Conservation (phyloP, 1,140 invertebrate species). For the Hycleus phaleratus region DNA sequence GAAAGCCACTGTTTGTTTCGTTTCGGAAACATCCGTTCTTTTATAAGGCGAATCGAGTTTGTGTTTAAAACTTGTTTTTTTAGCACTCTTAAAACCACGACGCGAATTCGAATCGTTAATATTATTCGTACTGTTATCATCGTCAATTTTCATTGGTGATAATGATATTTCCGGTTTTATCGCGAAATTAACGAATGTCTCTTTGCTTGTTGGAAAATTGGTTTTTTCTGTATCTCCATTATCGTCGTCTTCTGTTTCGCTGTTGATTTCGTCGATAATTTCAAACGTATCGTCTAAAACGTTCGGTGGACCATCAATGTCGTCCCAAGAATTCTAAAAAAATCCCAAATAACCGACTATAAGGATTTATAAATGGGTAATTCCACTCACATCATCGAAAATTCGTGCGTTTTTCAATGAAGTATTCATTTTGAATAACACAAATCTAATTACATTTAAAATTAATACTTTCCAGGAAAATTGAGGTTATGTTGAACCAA, state of each 20-base stretch:
- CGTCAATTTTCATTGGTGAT: slow-evolving; percentile 5
- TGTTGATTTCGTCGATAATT: background rate
- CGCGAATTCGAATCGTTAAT: slow-evolving; percentile 11
- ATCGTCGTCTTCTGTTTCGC: slow-evolving; percentile 6
- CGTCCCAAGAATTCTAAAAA: slow-evolving; percentile 17
- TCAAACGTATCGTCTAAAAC: background rate
- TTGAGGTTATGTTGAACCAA: background rate
- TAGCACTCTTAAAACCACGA: slow-evolving; percentile 20
- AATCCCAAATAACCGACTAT: background rate
- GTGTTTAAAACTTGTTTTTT: slow-evolving; percentile 18
- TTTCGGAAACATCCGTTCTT: background rate
- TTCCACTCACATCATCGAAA: slow-evolving; percentile 34
- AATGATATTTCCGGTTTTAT: slow-evolving; percentile 9
- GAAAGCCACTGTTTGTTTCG: background rate
- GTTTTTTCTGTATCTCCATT: background rate
- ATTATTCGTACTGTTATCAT: background rate
- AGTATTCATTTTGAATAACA: slow-evolving; percentile 24
- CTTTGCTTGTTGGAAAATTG: slow-evolving; percentile 3
- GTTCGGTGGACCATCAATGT: background rate
- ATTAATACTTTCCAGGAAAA: background rate
- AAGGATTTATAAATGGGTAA: background rate
- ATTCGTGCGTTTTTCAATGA: slow-evolving; percentile 34
- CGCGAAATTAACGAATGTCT: slow-evolving; percentile 9
- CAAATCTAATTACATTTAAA: background rate
- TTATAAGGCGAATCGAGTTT: slow-evolving; percentile 7